Percentiles rank a stretch among this genome's conserved stretches.
Evolutionary conservation across 2,888 invertebrate genomes (phyloP).

Genomic region (Ectemnius lituratus): DNA sequence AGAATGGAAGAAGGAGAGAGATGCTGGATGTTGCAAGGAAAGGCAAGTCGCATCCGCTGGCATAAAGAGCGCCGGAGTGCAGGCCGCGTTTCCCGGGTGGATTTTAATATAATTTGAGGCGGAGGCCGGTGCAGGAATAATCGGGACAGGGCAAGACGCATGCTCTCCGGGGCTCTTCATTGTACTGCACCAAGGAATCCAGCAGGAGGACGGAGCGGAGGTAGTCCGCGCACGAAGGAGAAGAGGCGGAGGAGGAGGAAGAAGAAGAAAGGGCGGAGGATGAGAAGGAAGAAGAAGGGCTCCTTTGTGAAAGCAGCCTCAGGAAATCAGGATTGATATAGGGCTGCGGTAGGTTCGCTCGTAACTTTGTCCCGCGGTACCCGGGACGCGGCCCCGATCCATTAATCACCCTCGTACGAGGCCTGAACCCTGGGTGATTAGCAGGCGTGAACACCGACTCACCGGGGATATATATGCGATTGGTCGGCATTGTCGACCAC

Average conservation of each 20-base stretch:
- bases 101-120: slow-evolving; percentile 56
- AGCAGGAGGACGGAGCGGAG: slow-evolving; percentile 25
- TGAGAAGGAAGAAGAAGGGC: slow-evolving; percentile 48
- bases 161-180: slow-evolving; percentile 46
- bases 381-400: slow-evolving; percentile 57
- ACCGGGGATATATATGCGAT: slow-evolving; percentile 66
- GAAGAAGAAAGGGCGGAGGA: slow-evolving; percentile 28
- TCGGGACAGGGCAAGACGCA: slow-evolving; percentile 57
- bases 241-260: slow-evolving; percentile 18
- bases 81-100: slow-evolving; percentile 31
- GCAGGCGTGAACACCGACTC: slow-evolving; percentile 69
- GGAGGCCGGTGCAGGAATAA: slow-evolving; percentile 45
- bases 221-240: slow-evolving; percentile 17
- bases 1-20: not conserved
- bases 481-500: slow-evolving; percentile 64
- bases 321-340: slow-evolving; percentile 70
- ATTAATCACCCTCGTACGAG: slow-evolving; percentile 67
- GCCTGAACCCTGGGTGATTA: slow-evolving; percentile 64
- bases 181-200: slow-evolving; percentile 57
- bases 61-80: slow-evolving; percentile 10
- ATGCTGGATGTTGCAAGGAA: no score
- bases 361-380: slow-evolving; percentile 63
- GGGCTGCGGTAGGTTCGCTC: slow-evolving; percentile 71
- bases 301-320: slow-evolving; percentile 64
- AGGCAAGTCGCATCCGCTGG: not conserved